Conservation (phyloP, 1,140 invertebrate genomes). For the Panagrolaimus sp. region DNA sequence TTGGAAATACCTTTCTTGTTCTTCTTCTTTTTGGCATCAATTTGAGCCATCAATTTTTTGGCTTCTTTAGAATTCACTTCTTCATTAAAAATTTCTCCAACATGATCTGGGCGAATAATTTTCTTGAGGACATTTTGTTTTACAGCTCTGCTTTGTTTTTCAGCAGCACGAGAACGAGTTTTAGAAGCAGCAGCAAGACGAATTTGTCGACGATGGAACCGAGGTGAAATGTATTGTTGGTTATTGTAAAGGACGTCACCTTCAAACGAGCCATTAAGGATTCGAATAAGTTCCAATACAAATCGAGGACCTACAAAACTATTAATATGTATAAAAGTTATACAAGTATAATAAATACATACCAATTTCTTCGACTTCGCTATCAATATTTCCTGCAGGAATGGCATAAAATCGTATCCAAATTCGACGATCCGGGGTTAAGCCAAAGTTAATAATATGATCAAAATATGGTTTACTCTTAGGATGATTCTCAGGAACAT, state of each 20-base stretch:
- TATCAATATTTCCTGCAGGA: conserved; percentile 83
- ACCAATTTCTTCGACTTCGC: conserved; percentile 92
- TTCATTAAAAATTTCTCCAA: neutral
- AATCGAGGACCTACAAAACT: conserved; percentile 74
- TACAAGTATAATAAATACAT: too few relatives aligned
- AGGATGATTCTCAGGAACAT: conserved; percentile 89
- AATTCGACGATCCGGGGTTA: conserved; percentile 81
- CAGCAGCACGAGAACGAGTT: neutral
- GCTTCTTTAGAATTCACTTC: too few relatives aligned
- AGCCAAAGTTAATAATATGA: conserved; percentile 86
- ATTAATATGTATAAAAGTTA: conserved; percentile 25
- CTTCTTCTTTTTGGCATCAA: too few relatives aligned
- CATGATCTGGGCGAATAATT: conserved; percentile 21
- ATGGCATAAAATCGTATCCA: conserved; percentile 99
- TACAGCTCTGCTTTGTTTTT: neutral
- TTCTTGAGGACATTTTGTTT: neutral
- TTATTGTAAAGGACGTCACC: conserved; percentile 88
- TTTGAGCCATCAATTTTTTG: too few relatives aligned
- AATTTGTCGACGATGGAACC: conserved; percentile 59
- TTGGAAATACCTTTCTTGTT: too few relatives aligned
- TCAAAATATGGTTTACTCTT: conserved; percentile 99
- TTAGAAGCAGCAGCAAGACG: conserved; percentile 30
- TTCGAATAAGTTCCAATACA: conserved; percentile 86
- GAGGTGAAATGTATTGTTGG: conserved; percentile 81
- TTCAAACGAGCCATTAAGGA: conserved; percentile 86